These are phyloP conservation scores for Corythornis madagascariensis DNA, from an alignment of 2,113 vertebrate species.

Conservation along the genomic window DNA sequence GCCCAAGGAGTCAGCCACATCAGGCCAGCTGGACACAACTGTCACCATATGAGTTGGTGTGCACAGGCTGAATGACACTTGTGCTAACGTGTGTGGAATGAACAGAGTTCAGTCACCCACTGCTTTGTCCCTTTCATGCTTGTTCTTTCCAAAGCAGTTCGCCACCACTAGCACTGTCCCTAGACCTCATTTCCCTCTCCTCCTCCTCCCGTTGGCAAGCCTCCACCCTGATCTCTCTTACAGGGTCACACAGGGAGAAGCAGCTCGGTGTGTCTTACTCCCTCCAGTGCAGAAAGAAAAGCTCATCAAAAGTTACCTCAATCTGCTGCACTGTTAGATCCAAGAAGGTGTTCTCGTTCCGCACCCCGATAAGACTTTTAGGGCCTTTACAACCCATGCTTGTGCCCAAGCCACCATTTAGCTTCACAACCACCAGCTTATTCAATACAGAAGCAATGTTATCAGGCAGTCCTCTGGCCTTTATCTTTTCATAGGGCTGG, in stretches of 20 bases:
- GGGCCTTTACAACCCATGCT: slow-evolving; percentile 99
- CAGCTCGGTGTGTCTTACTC: background rate
- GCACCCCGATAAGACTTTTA: slow-evolving; percentile 95
- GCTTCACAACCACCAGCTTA: slow-evolving; percentile 94
- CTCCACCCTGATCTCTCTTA: background rate
- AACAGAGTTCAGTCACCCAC: accelerated
- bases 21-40: background rate
- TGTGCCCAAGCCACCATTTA: slow-evolving; percentile 95
- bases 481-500: slow-evolving; percentile 92
- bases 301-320: slow-evolving; percentile 76
- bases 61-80: background rate
- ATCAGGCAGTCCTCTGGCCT: slow-evolving; percentile 81
- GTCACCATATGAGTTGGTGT: background rate
- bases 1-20: background rate
- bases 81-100: background rate
- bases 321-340: slow-evolving; percentile 98
- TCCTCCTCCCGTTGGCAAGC: background rate
- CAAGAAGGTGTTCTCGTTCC: slow-evolving; percentile 97
- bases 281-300: background rate
- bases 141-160: background rate
- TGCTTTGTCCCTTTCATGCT: accelerated
- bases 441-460: slow-evolving; percentile 86
- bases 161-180: background rate
- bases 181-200: background rate
- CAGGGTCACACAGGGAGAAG: background rate